phyloP scores from a whole-genome alignment of 1,140 invertebrate species.

The Monomorium pharaonis region DNA sequence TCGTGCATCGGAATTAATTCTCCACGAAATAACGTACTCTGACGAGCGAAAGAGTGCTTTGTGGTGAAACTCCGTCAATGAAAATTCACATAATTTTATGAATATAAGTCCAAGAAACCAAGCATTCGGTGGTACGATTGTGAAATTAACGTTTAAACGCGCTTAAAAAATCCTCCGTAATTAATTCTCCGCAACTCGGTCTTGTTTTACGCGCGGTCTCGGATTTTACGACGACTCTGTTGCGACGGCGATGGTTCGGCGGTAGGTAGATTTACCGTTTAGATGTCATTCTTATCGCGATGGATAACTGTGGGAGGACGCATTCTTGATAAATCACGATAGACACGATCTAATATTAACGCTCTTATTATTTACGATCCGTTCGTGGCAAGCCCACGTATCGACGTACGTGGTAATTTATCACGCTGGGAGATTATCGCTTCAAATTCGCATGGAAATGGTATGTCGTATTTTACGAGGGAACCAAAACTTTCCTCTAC shows the following conservation, averaged over 20 bases:
- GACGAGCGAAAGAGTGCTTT: neutral
- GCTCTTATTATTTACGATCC: slow-evolving; percentile 71
- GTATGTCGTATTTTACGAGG: neutral
- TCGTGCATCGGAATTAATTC: slow-evolving; percentile 20
- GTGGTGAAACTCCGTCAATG: neutral
- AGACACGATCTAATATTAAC: slow-evolving; percentile 40
- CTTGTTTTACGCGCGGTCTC: neutral
- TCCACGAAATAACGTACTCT: neutral
- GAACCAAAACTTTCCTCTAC: neutral
- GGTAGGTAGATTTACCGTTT: slow-evolving; percentile 48
- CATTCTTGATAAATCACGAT: slow-evolving; percentile 59
- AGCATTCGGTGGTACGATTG: neutral
- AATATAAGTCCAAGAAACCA: neutral
- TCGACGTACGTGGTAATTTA: slow-evolving; percentile 61
- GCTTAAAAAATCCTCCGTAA: neutral
- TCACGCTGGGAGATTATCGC: neutral
- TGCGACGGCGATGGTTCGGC: neutral
- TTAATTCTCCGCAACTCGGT: slow-evolving; percentile 11
- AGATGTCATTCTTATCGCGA: neutral
- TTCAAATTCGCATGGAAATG: neutral
- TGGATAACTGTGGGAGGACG: neutral
- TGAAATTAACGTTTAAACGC: neutral
- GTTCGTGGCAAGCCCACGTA: slow-evolving; percentile 65
- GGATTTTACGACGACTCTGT: neutral
- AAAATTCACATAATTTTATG: neutral